These are phyloP conservation scores for Callionymus lyra DNA, from an alignment of 2,113 vertebrate species.

Conservation along the genomic window DNA sequence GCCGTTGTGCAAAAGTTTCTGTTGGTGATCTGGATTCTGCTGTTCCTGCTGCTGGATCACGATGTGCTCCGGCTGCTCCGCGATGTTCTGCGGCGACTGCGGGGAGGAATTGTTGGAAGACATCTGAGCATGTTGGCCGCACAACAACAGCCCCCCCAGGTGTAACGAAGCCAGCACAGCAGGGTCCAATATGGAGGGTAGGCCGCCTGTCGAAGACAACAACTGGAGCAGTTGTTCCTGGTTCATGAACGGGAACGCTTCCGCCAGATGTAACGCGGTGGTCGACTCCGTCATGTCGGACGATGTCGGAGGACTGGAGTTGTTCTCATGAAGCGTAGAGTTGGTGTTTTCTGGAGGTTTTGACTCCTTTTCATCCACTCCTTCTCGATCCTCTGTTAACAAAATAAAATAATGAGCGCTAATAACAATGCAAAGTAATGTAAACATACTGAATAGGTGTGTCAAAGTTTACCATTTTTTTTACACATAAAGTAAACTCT, in stretches of 20 bases:
- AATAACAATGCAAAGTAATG: too few relatives aligned
- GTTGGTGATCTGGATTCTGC: constrained; percentile 52
- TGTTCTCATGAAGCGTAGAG: constrained; percentile 39
- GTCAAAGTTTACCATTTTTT: too few relatives aligned
- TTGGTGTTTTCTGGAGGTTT: constrained; percentile 32
- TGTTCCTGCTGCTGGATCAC: constrained; percentile 59
- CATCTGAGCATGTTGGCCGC: constrained; percentile 51
- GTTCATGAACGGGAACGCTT: constrained; percentile 80
- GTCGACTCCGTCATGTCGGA: constrained; percentile 41
- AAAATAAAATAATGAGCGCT: not conserved
- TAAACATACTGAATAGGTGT: too few relatives aligned
- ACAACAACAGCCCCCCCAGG: constrained; percentile 63
- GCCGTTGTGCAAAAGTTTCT: constrained; percentile 46
- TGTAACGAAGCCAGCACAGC: constrained; percentile 68
- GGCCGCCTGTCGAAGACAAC: constrained; percentile 62
- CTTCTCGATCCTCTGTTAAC: constrained; percentile 25
- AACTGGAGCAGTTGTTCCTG: constrained; percentile 81
- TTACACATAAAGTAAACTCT: too few relatives aligned
- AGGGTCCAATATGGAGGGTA: constrained; percentile 64
- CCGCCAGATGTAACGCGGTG: constrained; percentile 58
- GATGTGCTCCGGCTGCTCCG: constrained; percentile 53
- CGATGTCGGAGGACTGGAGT: constrained; percentile 22
- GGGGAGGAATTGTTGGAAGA: constrained; percentile 28
- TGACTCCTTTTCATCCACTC: constrained; percentile 28
- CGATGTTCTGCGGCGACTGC: constrained; percentile 33